Evolutionary conservation across 2,113 vertebrate species (phyloP), one percentile per base, ranked within the genome.

Genomic region (Nycticryphes semicollaris): DNA sequence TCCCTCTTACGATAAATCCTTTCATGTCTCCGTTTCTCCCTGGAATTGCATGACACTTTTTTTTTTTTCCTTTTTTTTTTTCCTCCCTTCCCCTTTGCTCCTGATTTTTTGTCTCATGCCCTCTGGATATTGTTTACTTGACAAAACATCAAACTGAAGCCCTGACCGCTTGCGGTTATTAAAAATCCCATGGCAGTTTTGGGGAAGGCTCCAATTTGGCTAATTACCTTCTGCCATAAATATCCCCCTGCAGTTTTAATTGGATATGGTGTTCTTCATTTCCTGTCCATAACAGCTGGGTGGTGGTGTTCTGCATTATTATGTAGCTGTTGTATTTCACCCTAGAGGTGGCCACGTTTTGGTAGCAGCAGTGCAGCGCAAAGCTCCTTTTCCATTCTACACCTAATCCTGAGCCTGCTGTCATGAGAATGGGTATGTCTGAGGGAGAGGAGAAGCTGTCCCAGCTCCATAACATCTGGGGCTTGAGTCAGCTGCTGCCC

Each of bases 211-310:
- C 90, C 96, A 96, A 93, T 96, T 84, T 96, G 94, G 93, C 75
- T 95, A 95, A 96, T 96, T 94, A 88, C 27, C 0, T 91, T 95
- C 93, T 91, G 91, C 91, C 92, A 64, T 95, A 97, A 97, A 97
- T 95, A 93, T 94, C 86, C 91, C 97, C 95, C 96, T 94, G 92
- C 93, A 84, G 96, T 82, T 97, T 97, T 97, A 97, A 96, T 96
- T 95, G 96, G 94, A 68, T 72, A 84, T 68, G 80, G 91, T 95
- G 96, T 90, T 95, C 94, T 96, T 96, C 84, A 96, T 97, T 97
- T 97, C 96, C 96, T 97, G 87, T 16, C 85, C 85, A 15, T 63
- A 91, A 80, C 94, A 90, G 92, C 93, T 92, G 94, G 79, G 79
- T 53, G 68, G 92, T 69, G 88, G 50, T 43, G 64, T 76, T 93